Evolutionary conservation across 1,140 invertebrate species (phyloP).

Genomic region (Globodera rostochiensis): DNA sequence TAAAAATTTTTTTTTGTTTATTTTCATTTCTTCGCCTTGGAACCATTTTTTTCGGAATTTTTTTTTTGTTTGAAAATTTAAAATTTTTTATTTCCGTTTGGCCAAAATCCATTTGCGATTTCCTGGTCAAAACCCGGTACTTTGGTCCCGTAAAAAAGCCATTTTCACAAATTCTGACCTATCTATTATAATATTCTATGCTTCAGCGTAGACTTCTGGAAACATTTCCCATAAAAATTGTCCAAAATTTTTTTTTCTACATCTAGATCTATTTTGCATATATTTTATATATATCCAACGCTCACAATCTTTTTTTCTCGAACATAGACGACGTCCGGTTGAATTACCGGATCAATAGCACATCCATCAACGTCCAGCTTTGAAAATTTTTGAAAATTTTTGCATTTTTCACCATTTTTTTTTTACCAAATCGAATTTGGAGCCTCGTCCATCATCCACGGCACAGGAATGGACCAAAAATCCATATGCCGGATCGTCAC

Average conservation of each 20-base stretch:
- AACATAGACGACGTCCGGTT: constrained; percentile 59
- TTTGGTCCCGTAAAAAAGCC: too few relatives aligned
- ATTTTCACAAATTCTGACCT: too few relatives aligned
- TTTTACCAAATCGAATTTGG: constrained; percentile 55
- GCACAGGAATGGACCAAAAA: constrained; percentile 62
- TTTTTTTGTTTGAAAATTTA: background rate
- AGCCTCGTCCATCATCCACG: constrained; percentile 60
- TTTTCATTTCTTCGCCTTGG: too few relatives aligned
- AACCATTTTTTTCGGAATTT: constrained; percentile 4
- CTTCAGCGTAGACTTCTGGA: too few relatives aligned
- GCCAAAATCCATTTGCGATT: too few relatives aligned
- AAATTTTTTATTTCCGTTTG: too few relatives aligned
- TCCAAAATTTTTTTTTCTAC: constrained; percentile 8
- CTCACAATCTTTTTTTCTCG: constrained; percentile 39
- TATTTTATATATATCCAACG: background rate
- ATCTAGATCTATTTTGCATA: background rate
- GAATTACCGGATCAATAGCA: constrained; percentile 61
- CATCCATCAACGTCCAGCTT: constrained; percentile 60
- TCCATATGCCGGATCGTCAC: constrained; percentile 56
- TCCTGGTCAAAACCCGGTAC: too few relatives aligned
- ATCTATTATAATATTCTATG: too few relatives aligned
- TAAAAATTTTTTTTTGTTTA: too few relatives aligned
- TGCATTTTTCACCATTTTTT: background rate
- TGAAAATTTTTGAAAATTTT: constrained; percentile 18
- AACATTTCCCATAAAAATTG: background rate